Percentiles rank a stretch among this genome's conserved stretches.
These are phyloP conservation scores for Acanthochromis polyacanthus DNA, from an alignment of 2,113 vertebrate genomes.

Conservation along the genomic window DNA sequence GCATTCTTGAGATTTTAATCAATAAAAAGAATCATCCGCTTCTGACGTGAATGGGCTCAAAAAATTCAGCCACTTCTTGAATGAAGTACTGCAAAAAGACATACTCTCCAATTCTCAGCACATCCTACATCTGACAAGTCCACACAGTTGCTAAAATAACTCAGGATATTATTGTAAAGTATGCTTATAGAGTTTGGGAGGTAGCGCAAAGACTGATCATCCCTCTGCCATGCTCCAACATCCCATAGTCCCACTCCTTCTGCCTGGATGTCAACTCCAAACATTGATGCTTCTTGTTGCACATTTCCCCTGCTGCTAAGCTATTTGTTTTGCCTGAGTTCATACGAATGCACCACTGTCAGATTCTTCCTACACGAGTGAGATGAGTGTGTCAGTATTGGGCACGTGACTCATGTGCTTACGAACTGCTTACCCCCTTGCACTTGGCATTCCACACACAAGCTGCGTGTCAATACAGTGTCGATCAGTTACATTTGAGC, in stretches of 20 bases:
- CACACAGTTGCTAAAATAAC: slow-evolving; percentile 1
- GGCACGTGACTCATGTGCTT: slow-evolving; percentile 9
- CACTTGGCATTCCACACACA: not conserved
- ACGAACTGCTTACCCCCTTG: slow-evolving; percentile 6
- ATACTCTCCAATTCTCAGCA: too few species aligned
- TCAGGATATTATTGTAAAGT: not conserved
- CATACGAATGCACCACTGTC: slow-evolving; percentile 35
- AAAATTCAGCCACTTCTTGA: not conserved
- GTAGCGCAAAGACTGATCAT: slow-evolving; percentile 14
- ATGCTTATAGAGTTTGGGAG: not conserved
- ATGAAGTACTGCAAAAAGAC: not conserved
- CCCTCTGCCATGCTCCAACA: not conserved
- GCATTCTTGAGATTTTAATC: not conserved
- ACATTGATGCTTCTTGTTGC: slow-evolving; percentile 53
- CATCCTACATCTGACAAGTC: not conserved
- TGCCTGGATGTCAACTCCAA: slow-evolving; percentile 39
- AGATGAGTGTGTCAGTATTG: not conserved
- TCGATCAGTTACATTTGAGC: not conserved
- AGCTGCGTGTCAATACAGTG: not conserved
- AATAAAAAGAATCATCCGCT: not conserved
- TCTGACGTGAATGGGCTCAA: not conserved
- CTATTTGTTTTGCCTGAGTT: slow-evolving; percentile 64
- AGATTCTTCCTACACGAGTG: slow-evolving; percentile 1
- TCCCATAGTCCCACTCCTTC: slow-evolving; percentile 39
- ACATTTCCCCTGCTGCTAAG: slow-evolving; percentile 48